Conservation (phyloP, 2,888 invertebrate species). For the Parnassius orleans region DNA sequence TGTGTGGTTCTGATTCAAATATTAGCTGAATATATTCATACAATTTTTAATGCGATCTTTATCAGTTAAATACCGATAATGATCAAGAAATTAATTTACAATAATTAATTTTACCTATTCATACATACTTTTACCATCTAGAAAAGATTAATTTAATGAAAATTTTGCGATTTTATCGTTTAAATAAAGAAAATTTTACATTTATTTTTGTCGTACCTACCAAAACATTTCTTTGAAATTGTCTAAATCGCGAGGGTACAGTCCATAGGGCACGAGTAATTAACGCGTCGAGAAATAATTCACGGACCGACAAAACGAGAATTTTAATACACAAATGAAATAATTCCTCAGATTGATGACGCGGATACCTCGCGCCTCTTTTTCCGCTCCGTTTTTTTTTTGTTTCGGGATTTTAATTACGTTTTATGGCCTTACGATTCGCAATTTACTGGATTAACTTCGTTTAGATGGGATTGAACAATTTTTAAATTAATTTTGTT, state of each 20-base stretch:
- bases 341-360: slow-evolving; percentile 79
- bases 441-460: slow-evolving; percentile 76
- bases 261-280: slow-evolving; percentile 64
- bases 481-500: slow-evolving; percentile 36
- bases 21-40: too few relatives aligned
- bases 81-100: too few relatives aligned
- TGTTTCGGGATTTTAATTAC: slow-evolving; percentile 77
- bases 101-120: too few relatives aligned
- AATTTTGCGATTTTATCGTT: too few relatives aligned
- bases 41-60: too few relatives aligned
- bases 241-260: slow-evolving; percentile 61
- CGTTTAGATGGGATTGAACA: slow-evolving; percentile 46
- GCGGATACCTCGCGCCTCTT: slow-evolving; percentile 60
- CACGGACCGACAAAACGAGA: slow-evolving; percentile 75
- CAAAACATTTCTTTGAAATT: slow-evolving; percentile 33
- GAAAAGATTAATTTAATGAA: too few relatives aligned
- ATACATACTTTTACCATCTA: too few relatives aligned
- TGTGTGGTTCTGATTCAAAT: too few relatives aligned
- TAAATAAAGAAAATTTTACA: too few relatives aligned
- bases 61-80: too few relatives aligned
- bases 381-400: slow-evolving; percentile 42
- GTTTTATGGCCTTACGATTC: slow-evolving; percentile 74
- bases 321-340: slow-evolving; percentile 80
- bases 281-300: slow-evolving; percentile 73
- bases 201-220: slow-evolving; percentile 1